Evolutionary conservation across 1,140 invertebrate genomes (phyloP), one percentile per base, ranked within the genome.

Genomic region (Dryas iulia): DNA sequence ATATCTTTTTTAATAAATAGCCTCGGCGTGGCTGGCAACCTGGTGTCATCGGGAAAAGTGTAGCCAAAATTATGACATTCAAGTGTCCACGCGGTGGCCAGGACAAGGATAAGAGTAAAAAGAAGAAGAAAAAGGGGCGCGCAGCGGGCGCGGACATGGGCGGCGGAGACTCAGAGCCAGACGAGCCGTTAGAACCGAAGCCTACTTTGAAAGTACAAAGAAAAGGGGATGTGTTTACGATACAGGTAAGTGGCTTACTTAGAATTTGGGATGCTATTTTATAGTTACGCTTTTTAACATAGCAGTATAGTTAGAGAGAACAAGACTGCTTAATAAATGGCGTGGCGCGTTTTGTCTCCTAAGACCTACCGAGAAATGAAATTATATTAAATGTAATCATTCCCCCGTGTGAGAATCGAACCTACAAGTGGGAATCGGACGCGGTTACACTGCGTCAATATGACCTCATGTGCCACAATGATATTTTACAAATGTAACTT

Each of bases 131-230:
- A 71, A 92, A 83, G 59, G 77, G 83, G 69, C 69, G 68, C 6
- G 62, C 72, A 60, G 71, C 80, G 1, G 78, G 82, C 65, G 76
- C 78, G 35, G 74, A 85, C 30, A 64, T 83, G 52, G 79, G 86
- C 1, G 84, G 83, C 25, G 86, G 83, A 0, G 86, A 86, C 52
- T 87, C 83, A n/a, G 89, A 86, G 71, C 81, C 85, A 4, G 90
- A 92, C 0, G 87, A 91, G 47, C 78, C 87, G 10, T 61, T 92
- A 6, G 77, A 89, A 33, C 92, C 92, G 0, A 93, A 93, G 69
- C 92, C 93, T 5, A 90, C 93, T 0, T 72, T 94, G 2, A 92
- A 92, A 65, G 90, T 94, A 1, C 92, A 93, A 65, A 93, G 93
- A 66, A 93, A 93, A 73, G 92, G 93, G 39, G 93, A 93, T 24